Evolutionary conservation across 2,888 invertebrate species (phyloP).

Genomic region (Beris morrisii): DNA sequence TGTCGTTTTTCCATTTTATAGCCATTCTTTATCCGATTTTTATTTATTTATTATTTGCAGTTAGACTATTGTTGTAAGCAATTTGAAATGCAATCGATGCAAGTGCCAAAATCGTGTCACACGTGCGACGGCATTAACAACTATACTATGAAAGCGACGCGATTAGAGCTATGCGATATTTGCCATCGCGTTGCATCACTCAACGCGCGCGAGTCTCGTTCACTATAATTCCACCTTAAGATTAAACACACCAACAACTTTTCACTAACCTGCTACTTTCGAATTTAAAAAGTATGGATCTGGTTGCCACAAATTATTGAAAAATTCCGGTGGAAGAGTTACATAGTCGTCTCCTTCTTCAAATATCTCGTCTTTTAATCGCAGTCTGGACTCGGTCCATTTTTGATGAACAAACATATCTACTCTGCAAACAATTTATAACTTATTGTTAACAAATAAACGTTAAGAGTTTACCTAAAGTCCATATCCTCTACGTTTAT

Average conservation of each 20-base stretch:
- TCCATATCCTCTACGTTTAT: conserved; percentile 89
- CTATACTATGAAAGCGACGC: too few species aligned
- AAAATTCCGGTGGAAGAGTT: conserved; percentile 76
- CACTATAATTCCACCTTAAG: too few species aligned
- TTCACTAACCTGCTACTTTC: conserved; percentile 72
- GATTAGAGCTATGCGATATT: too few species aligned
- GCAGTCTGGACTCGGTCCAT: conserved; percentile 77
- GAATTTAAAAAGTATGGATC: conserved; percentile 84
- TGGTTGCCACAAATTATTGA: conserved; percentile 85
- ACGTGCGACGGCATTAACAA: too few species aligned
- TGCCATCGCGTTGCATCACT: too few species aligned
- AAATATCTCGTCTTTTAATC: conserved; percentile 75
- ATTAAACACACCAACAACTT: neutral
- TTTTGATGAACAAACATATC: conserved; percentile 83
- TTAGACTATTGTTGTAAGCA: too few species aligned
- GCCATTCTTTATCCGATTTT: too few species aligned
- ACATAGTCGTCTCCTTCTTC: conserved; percentile 80
- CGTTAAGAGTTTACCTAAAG: conserved; percentile 65
- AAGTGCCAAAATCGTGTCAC: too few species aligned
- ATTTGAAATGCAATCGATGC: too few species aligned
- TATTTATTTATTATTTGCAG: too few species aligned
- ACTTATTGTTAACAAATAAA: neutral
- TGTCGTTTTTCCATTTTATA: too few species aligned
- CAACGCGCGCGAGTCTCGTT: too few species aligned
- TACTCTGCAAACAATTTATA: conserved; percentile 61